Evolutionary conservation across 2,113 vertebrate genomes (phyloP).

Genomic region (Actenoides hombroni): DNA sequence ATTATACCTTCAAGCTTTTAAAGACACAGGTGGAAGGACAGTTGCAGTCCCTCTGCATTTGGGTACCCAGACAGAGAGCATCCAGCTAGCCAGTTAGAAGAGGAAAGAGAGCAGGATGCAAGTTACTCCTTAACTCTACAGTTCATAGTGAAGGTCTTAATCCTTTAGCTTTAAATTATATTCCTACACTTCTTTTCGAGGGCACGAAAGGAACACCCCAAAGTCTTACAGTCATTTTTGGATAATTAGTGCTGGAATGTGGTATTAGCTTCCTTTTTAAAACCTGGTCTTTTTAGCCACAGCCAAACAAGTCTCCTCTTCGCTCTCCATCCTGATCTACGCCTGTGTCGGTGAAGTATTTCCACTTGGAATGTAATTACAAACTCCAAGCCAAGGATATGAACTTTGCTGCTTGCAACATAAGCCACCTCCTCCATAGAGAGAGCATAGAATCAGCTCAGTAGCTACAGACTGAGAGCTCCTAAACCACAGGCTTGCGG

Average conservation of each 20-base stretch:
- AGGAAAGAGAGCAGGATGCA: neutral
- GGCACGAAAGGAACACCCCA: neutral
- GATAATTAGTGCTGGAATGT: neutral
- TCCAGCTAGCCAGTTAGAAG: neutral
- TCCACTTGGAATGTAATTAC: constrained; percentile 30
- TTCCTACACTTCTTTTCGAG: neutral
- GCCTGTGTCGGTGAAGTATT: neutral
- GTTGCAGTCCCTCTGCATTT: neutral
- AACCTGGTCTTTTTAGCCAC: neutral
- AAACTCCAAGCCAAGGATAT: constrained; percentile 11
- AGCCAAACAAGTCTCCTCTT: neutral
- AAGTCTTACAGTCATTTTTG: neutral
- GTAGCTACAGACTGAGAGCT: neutral
- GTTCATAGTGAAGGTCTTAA: neutral
- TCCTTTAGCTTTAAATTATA: neutral
- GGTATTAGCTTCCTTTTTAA: neutral
- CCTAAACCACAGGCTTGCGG: neutral
- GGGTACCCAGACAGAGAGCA: neutral
- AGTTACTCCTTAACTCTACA: neutral
- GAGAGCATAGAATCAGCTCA: neutral
- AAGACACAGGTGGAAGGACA: neutral
- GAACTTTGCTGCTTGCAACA: constrained; percentile 41
- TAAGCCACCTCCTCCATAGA: neutral
- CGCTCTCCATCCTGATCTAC: neutral
- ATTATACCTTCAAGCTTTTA: neutral